Evolutionary conservation across 2,797 vertebrate species (phyloP).

Genomic region (Lacerta viridis): DNA sequence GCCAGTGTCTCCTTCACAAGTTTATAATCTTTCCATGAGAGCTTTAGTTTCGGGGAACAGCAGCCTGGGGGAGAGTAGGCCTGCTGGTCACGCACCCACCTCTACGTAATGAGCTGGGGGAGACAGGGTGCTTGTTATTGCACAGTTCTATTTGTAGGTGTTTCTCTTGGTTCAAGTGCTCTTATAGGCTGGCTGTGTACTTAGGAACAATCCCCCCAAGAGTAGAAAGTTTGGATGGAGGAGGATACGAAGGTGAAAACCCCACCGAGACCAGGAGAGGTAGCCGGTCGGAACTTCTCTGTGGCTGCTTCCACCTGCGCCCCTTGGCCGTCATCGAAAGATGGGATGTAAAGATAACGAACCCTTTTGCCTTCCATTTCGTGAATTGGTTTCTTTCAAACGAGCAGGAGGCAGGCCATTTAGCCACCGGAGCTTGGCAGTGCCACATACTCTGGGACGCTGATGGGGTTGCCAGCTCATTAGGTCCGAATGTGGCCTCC

Average conservation of each 20-base stretch:
- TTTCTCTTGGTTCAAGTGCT: too few relatives aligned
- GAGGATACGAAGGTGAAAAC: background rate
- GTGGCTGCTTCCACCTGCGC: background rate
- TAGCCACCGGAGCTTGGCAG: slow-evolving; percentile 2
- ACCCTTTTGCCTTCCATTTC: slow-evolving; percentile 26
- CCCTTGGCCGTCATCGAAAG: background rate
- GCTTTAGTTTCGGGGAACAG: too few relatives aligned
- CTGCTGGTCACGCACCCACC: too few relatives aligned
- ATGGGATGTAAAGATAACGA: slow-evolving; percentile 11
- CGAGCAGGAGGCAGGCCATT: slow-evolving; percentile 25
- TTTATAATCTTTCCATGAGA: too few relatives aligned
- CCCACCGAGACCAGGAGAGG: background rate
- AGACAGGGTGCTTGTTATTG: too few relatives aligned
- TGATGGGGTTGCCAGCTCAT: slow-evolving; percentile 38
- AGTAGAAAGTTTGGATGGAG: background rate
- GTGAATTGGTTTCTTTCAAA: slow-evolving; percentile 30
- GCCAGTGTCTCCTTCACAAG: too few relatives aligned
- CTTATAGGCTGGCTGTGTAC: too few relatives aligned
- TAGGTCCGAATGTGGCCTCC: slow-evolving; percentile 34
- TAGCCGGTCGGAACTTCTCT: background rate
- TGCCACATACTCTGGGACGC: background rate
- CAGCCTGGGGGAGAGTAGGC: too few relatives aligned
- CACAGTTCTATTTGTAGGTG: too few relatives aligned
- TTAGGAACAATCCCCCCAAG: too few relatives aligned
- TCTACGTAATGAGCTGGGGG: too few relatives aligned